A percentile compares a stretch with the other conserved stretches of the same genome.
These are phyloP conservation scores for Oreochromis spilurus DNA, from an alignment of 2,113 vertebrate genomes.

Conservation along the genomic window DNA sequence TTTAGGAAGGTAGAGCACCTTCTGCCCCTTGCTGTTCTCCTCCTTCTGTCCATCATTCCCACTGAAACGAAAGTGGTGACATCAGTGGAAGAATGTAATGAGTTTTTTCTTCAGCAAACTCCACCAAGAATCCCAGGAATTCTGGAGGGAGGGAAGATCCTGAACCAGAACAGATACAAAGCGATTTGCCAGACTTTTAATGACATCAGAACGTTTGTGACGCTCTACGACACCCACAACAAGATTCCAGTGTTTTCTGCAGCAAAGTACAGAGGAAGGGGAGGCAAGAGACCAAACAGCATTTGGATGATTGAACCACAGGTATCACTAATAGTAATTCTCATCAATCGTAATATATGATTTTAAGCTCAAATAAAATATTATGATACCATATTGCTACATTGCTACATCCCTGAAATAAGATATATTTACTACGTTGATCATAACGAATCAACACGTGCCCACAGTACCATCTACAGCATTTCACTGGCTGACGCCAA, in stretches of 20 bases:
- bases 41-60: background rate
- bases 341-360: too few species aligned
- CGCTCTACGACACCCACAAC: background rate
- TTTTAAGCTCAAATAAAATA: too few species aligned
- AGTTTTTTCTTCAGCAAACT: background rate
- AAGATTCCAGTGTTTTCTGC: slow-evolving; percentile 50
- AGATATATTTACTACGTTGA: too few species aligned
- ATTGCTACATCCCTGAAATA: too few species aligned
- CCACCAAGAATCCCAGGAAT: background rate
- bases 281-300: too few species aligned
- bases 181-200: too few species aligned
- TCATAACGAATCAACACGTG: too few species aligned
- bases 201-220: too few species aligned
- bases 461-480: too few species aligned
- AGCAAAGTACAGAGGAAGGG: background rate
- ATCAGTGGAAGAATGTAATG: background rate
- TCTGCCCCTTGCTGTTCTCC: background rate
- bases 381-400: too few species aligned
- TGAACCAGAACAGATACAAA: background rate
- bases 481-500: too few species aligned
- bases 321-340: background rate
- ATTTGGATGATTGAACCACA: slow-evolving; percentile 7
- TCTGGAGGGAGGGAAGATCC: background rate
- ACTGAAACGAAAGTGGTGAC: background rate
- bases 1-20: background rate